Conservation (phyloP, 2,113 vertebrate genomes). For the Esox niger region DNA sequence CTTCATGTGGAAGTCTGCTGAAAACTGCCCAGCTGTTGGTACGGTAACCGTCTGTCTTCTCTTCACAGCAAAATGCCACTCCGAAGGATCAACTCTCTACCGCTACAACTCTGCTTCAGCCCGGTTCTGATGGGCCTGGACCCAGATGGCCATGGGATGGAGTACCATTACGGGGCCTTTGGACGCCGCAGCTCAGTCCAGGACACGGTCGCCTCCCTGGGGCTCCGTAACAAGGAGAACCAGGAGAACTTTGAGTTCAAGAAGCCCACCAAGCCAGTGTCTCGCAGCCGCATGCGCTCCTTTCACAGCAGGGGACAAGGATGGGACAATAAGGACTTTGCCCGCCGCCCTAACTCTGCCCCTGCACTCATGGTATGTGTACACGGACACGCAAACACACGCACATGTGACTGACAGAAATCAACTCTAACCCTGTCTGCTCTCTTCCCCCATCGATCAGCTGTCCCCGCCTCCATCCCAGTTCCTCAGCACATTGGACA, state of each 20-base stretch:
- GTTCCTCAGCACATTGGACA: constrained; percentile 44
- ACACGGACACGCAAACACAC: not conserved
- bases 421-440: not conserved
- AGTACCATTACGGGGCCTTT: constrained; percentile 73
- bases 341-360: constrained; percentile 76
- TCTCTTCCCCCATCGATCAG: constrained; percentile 35
- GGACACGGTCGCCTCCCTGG: not conserved
- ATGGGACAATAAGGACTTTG: constrained; percentile 69
- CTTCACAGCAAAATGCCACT: constrained; percentile 69
- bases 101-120: constrained; percentile 82
- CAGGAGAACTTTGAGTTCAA: constrained; percentile 95
- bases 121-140: constrained; percentile 82
- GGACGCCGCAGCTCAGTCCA: constrained; percentile 41
- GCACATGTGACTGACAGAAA: not conserved
- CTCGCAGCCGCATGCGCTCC: constrained; percentile 62
- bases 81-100: constrained; percentile 83
- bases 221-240: constrained; percentile 85
- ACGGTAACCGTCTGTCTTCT: not conserved
- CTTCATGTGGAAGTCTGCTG: no score
- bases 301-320: constrained; percentile 31
- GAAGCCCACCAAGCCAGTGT: constrained; percentile 82
- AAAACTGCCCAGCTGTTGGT: not conserved
- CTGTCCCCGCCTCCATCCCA: constrained; percentile 58
- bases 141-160: constrained; percentile 41
- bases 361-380: constrained; percentile 74